phyloP scores from a whole-genome alignment of 1,140 invertebrate genomes.

The Drosophila orosa region DNA sequence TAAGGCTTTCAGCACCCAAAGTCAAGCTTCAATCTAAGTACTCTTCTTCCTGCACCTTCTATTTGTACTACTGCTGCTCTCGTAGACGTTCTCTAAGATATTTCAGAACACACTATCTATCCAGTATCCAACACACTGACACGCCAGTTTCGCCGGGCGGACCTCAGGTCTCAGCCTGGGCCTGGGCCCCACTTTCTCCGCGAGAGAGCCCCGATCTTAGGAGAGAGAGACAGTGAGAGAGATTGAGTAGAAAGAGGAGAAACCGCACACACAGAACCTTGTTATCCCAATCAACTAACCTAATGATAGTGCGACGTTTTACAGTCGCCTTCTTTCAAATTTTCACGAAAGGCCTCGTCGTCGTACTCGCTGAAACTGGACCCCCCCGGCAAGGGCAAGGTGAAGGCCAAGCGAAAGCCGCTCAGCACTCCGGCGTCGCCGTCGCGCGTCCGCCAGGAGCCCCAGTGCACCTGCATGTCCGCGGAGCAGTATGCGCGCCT shows the following conservation, averaged over 20 bases:
- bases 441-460: slow-evolving; percentile 91
- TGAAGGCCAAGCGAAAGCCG: slow-evolving; percentile 93
- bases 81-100: slow-evolving; percentile 42
- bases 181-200: slow-evolving; percentile 12
- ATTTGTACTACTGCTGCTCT: slow-evolving; percentile 9
- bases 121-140: slow-evolving; percentile 23
- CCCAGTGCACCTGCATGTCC: slow-evolving; percentile 97
- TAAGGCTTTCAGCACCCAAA: slow-evolving; percentile 44
- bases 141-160: slow-evolving; percentile 24
- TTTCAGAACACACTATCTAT: slow-evolving; percentile 33
- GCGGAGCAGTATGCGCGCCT: slow-evolving; percentile 95
- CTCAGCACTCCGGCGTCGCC: slow-evolving; percentile 97
- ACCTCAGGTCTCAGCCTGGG: slow-evolving; percentile 2
- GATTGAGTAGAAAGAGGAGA: slow-evolving; percentile 43
- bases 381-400: slow-evolving; percentile 93
- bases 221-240: slow-evolving; percentile 24
- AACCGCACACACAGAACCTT: slow-evolving; percentile 85
- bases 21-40: slow-evolving; percentile 39
- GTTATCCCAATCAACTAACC: slow-evolving; percentile 85
- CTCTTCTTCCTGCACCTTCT: slow-evolving; percentile 39
- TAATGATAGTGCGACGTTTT: slow-evolving; percentile 88
- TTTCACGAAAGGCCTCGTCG: slow-evolving; percentile 97
- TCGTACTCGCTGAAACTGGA: slow-evolving; percentile 97
- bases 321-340: slow-evolving; percentile 98
- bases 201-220: slow-evolving; percentile 8